These are phyloP conservation scores for Scolopax mira DNA, from an alignment of 2,113 vertebrate species.

Conservation along the genomic window DNA sequence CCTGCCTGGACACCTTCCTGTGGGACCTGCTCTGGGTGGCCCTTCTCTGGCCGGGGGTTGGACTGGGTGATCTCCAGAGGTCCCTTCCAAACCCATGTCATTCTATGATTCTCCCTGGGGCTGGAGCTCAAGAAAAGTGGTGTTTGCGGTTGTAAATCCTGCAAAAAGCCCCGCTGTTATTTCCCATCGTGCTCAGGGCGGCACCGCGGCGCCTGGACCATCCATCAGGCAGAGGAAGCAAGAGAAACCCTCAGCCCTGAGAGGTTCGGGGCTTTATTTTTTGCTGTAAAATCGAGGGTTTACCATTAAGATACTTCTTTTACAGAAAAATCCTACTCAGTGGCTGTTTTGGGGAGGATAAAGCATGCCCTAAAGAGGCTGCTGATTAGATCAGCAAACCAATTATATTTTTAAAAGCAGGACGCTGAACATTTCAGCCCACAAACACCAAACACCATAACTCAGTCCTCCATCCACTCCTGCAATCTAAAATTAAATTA, in stretches of 20 bases:
- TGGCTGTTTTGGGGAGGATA: neutral
- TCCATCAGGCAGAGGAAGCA: neutral
- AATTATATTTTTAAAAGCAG: neutral
- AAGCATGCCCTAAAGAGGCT: neutral
- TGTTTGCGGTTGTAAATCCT: neutral
- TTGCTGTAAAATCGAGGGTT: neutral
- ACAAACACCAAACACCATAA: neutral
- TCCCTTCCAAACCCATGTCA: too few species aligned
- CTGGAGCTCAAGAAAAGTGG: neutral
- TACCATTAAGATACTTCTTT: neutral
- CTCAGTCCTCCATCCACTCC: neutral
- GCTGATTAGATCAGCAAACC: neutral
- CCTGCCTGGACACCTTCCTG: too few species aligned
- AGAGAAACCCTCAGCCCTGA: neutral
- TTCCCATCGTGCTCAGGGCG: accelerated
- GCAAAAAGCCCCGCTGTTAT: neutral
- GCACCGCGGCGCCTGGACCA: accelerated
- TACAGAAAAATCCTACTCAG: neutral
- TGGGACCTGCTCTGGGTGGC: too few species aligned
- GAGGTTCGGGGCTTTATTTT: neutral
- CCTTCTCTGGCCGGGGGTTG: too few species aligned
- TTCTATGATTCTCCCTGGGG: too few species aligned
- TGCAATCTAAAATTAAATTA: neutral
- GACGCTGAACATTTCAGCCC: neutral
- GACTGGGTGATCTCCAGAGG: too few species aligned